phyloP scores from a whole-genome alignment of 2,113 vertebrate species.

The Gracilinanus agilis region DNA sequence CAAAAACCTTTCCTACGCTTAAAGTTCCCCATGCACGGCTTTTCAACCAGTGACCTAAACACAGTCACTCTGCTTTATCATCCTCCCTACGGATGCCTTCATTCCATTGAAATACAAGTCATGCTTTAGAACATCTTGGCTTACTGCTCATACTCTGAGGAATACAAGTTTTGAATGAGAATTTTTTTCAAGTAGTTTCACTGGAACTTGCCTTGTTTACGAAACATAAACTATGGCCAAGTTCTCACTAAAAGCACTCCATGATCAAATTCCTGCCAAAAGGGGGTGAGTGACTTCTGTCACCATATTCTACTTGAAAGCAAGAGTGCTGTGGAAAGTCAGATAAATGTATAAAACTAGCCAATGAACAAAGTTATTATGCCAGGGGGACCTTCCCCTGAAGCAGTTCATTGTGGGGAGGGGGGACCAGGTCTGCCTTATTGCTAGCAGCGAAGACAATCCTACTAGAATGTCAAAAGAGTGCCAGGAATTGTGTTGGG shows the following conservation, averaged over 20 bases:
- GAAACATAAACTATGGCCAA: not conserved
- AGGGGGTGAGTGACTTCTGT: not conserved
- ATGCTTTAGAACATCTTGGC: not conserved
- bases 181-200: not conserved
- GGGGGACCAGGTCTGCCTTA: not conserved
- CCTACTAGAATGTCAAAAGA: not conserved
- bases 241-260: conserved; percentile 11
- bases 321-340: not conserved
- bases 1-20: not conserved
- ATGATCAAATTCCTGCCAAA: not conserved
- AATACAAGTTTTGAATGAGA: not conserved
- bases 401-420: not conserved
- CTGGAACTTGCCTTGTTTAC: not conserved
- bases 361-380: not conserved
- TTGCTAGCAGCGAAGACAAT: not conserved
- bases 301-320: not conserved
- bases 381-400: not conserved
- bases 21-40: not conserved
- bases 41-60: not conserved
- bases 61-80: not conserved
- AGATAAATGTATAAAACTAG: conserved; percentile 20
- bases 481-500: not conserved
- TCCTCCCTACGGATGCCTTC: not conserved
- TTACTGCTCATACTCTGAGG: not conserved
- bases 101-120: not conserved